Evolutionary conservation across 2,797 vertebrate genomes (phyloP), one percentile per base, ranked within the genome.

Genomic region (Acanthurus lineatus): DNA sequence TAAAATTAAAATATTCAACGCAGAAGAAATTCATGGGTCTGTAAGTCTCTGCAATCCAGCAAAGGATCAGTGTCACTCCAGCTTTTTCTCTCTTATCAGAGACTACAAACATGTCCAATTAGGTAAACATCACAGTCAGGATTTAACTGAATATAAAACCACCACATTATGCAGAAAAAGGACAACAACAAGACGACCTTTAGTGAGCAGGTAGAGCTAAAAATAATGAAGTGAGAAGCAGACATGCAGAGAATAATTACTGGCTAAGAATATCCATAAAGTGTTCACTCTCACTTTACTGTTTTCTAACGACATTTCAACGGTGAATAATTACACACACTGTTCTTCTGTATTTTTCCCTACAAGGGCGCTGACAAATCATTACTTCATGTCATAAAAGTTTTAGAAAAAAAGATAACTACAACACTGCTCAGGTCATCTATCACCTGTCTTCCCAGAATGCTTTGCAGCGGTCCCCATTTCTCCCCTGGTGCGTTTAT

Each of bases 211-310:
- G 75, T 71, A 49, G 66, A 61, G 69, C 83, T 88, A 78, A 83
- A 86, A 88, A 87, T 86, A 91, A 87, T 57, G 66, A 79, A 25
- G 62, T 38, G 60, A 61, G 68, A 68, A 63, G 62, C 51, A 69
- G 73, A 58, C 82, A 77, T 5, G 56, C 53, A 60, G 60, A 79
- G 82, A 85, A 78, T 90, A 86, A 88, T 80, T 87, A 77, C 69
- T 77, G 81, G 47, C 79, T 89, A 77, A 82, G 82, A 91, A 89
- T 89, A 90, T 62, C 62, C 54, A 52, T 60, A 38, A 86, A 88
- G 35, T 47, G 56, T 56, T 86, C 52, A 7, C 40, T 87, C 47
- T 82, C 82, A 71, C 71, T 84, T 78, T 45, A 69, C 73, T 52
- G 52, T 79, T 81, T 48, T 52, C 58, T 74, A 69, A 60, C 6